Conservation (phyloP, 2,113 vertebrate genomes). For the Podarcis muralis region DNA sequence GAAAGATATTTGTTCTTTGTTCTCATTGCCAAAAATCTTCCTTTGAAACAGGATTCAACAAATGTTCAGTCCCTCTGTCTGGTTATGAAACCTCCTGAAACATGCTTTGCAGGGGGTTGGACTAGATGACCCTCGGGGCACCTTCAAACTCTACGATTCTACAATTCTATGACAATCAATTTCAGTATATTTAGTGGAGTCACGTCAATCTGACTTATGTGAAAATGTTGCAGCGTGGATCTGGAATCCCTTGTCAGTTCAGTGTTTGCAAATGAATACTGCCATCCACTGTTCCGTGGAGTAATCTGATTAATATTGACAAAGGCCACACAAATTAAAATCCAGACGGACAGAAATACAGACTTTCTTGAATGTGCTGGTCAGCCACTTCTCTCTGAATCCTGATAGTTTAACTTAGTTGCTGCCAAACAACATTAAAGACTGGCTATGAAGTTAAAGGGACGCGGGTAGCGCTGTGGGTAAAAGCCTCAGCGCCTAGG, state of each 20-base stretch:
- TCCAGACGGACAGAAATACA: not conserved
- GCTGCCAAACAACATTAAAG: not conserved
- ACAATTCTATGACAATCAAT: not conserved
- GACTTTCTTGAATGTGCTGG: not conserved
- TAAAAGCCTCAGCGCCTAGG: no score
- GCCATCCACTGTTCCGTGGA: constrained; percentile 59
- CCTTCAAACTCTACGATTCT: no score
- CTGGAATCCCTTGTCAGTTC: not conserved
- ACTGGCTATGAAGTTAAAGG: not conserved
- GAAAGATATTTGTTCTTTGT: not conserved
- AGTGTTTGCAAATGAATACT: constrained; percentile 6
- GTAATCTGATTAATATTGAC: constrained; percentile 22
- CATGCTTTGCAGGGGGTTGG: not conserved
- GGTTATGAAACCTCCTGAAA: not conserved
- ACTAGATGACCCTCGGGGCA: no score
- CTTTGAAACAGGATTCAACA: not conserved
- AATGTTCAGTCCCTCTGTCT: not conserved
- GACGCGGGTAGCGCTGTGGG: no score
- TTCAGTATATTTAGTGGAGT: not conserved
- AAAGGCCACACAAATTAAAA: not conserved
- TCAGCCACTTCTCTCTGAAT: not conserved
- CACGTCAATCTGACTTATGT: constrained; percentile 30
- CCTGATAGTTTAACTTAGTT: not conserved
- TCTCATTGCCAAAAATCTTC: not conserved
- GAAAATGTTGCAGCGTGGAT: not conserved